Evolutionary conservation across 1,140 invertebrate genomes (phyloP).

Genomic region (Cherax destructor): DNA sequence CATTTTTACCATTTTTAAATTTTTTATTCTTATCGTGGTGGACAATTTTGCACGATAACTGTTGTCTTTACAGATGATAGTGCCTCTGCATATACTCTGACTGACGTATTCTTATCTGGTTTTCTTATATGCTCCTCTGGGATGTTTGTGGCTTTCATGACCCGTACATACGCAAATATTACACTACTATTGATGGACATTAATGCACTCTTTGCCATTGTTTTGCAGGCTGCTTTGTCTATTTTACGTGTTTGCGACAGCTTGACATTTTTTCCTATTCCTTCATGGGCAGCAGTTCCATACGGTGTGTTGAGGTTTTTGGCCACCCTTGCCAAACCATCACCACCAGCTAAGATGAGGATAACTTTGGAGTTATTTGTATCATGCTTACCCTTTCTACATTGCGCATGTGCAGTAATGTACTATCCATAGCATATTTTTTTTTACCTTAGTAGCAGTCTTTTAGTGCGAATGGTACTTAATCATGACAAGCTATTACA

Average conservation of each 20-base stretch:
- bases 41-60: background rate
- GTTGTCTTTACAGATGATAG: background rate
- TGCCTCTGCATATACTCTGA: background rate
- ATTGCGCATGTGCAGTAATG: background rate
- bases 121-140: background rate
- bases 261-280: background rate
- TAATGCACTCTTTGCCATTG: background rate
- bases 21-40: background rate
- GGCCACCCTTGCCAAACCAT: too few relatives aligned
- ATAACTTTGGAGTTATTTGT: background rate
- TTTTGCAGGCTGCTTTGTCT: conserved; percentile 2
- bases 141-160: background rate
- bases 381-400: background rate
- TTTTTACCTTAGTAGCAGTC: background rate
- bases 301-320: too few relatives aligned
- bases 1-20: background rate
- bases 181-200: background rate
- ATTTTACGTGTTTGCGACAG: background rate
- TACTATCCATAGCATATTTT: background rate
- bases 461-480: background rate
- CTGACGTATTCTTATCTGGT: background rate
- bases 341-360: background rate
- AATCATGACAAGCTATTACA: background rate
- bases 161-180: background rate
- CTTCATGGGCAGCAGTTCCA: background rate